Percentiles rank a stretch among this genome's conserved stretches.
Evolutionary conservation across 2,888 invertebrate species (phyloP).

Genomic region (Dicyrtomina minuta): DNA sequence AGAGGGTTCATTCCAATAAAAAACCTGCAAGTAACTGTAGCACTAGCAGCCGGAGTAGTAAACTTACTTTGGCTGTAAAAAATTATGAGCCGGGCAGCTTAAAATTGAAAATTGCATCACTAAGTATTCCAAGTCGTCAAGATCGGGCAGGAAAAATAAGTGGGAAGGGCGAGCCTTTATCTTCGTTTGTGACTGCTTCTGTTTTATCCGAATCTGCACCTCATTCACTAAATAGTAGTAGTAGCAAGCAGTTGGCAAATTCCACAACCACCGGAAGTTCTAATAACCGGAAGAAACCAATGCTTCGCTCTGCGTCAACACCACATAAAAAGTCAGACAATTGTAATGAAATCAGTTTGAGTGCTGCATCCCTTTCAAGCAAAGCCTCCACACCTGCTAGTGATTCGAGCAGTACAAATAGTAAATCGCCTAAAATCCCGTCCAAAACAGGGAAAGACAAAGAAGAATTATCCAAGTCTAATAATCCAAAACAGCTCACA

Average conservation of each 20-base stretch:
- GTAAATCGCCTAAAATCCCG: slow-evolving; percentile 11
- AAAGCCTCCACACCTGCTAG: slow-evolving; percentile 31
- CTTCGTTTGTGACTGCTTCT: not conserved
- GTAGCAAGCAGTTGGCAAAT: not conserved
- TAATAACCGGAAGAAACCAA: too few relatives aligned
- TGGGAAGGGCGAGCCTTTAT: not conserved
- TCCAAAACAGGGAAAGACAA: slow-evolving; percentile 7
- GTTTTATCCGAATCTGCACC: not conserved
- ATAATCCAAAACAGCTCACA: not conserved
- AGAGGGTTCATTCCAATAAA: slow-evolving; percentile 4
- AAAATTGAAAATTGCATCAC: slow-evolving; percentile 60
- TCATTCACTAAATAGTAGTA: not conserved
- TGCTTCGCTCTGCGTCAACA: too few relatives aligned
- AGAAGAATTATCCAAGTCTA: not conserved
- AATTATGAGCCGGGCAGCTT: slow-evolving; percentile 56
- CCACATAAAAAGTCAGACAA: too few relatives aligned
- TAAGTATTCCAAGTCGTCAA: slow-evolving; percentile 57
- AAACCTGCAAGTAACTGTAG: slow-evolving; percentile 37
- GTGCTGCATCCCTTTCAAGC: too few relatives aligned
- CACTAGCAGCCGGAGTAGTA: slow-evolving; percentile 39
- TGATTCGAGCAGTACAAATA: slow-evolving; percentile 26
- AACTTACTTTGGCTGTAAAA: slow-evolving; percentile 38
- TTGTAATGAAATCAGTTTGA: too few relatives aligned
- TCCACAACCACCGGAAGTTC: not conserved
- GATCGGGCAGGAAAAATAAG: not conserved